phyloP scores from a whole-genome alignment of 1,140 invertebrate species.

The Phymorhynchus buccinoides region DNA sequence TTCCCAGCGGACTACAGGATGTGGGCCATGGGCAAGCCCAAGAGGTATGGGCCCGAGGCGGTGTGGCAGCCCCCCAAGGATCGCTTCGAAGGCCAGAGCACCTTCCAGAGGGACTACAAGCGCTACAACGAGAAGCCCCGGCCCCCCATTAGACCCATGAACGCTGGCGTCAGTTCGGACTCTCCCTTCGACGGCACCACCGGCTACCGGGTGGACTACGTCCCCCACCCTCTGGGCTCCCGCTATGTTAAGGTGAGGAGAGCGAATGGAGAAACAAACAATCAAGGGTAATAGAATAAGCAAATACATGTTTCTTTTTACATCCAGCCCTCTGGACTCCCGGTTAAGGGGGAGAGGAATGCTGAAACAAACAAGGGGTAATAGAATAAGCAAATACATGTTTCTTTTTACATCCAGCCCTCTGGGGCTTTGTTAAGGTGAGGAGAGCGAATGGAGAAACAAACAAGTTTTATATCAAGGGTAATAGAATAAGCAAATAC shows the following conservation, averaged over 20 bases:
- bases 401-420: no score
- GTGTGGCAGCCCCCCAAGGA: constrained; percentile 64
- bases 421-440: constrained; percentile 45
- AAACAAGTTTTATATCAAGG: no score
- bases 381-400: no score
- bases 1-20: constrained; percentile 71
- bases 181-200: constrained; percentile 71
- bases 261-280: background rate
- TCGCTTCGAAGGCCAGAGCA: constrained; percentile 69
- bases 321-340: no score
- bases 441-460: background rate
- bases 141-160: constrained; percentile 63
- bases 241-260: constrained; percentile 45
- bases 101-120: constrained; percentile 68
- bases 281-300: no score
- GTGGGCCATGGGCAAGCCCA: constrained; percentile 64
- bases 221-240: constrained; percentile 65
- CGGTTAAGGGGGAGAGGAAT: no score
- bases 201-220: constrained; percentile 69
- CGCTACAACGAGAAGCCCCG: constrained; percentile 60
- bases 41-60: constrained; percentile 52
- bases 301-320: no score
- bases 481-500: no score
- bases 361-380: no score
- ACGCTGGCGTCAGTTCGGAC: constrained; percentile 65